Base-by-base conservation (phyloP, 2,113 vertebrate genomes). In the Gallinago media region DNA sequence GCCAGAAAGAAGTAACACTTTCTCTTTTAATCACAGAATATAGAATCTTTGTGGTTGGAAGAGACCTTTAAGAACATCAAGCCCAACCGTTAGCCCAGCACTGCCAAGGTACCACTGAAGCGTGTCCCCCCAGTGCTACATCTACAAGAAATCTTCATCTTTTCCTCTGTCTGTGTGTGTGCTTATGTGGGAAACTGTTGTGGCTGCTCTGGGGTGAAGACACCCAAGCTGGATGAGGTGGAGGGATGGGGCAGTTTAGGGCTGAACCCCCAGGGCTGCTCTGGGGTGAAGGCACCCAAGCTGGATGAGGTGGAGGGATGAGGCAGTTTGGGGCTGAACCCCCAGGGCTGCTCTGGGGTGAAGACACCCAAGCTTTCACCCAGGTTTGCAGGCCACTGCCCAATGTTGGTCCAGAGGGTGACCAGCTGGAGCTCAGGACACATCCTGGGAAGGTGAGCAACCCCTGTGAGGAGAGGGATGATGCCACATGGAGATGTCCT, bases 381-480 rank as follows among this genome's bases (percentile, higher is more conserved):
- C 31, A 27, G 72, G 50, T 58, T 27, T 58, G 42, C 17, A 26
- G 44, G 50, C 40, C 26, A 50, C 34, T 80, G 85, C 40, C 72
- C 31, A 15, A 34, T 22, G 29, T 29, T 42, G 49, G 58, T 50
- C 52, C 36, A 5, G n/a, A 0, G 15, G 40, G 27, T 27, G 38
- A 71, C 46, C 7, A 23, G 27, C 17, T 12, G 65, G 74, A 55
- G 56, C 56, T 55, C 13, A 47, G 40, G 9, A 63, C 11, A 29
- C 2, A 9, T 23, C 34, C 38, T 16, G 32, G 70, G 75, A 46
- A 52, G 21, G 18, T 0, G 14, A 62, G n/a, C 18, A 20, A 6
- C 54, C 46, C 42, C 0, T 0, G 7, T 0, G 10, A 52, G 34
- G 70, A 29, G 11, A 18, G 12, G 19, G 47, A 18, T 7, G 4